Evolutionary conservation across 2,113 vertebrate genomes (phyloP).

Genomic region (Trogon melanurus): DNA sequence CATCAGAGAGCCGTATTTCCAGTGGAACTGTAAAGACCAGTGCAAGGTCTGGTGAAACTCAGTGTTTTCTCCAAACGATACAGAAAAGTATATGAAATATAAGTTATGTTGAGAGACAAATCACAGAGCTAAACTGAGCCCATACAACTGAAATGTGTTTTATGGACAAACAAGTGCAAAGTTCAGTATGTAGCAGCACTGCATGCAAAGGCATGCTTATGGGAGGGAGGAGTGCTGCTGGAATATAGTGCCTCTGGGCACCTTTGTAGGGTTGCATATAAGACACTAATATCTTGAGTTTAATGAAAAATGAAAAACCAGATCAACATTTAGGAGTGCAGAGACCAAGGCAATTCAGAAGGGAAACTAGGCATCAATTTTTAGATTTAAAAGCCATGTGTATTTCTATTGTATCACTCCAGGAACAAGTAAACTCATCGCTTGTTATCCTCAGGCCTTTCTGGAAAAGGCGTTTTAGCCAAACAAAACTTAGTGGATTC

Average conservation of each 20-base stretch:
- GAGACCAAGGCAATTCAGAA: background rate
- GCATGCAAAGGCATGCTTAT: background rate
- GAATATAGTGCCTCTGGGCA: background rate
- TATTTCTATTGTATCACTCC: background rate
- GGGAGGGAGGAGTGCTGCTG: background rate
- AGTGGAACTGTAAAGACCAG: background rate
- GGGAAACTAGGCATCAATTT: background rate
- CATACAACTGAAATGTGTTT: background rate
- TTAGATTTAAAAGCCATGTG: background rate
- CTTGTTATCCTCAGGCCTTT: background rate
- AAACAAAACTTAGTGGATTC: background rate
- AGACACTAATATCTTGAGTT: background rate
- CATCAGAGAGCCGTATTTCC: background rate
- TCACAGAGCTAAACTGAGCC: background rate
- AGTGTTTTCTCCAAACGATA: background rate
- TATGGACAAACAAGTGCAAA: background rate
- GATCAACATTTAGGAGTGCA: background rate
- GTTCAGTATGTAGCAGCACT: background rate
- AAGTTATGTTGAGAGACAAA: background rate
- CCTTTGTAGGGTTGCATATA: background rate
- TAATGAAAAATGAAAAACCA: background rate
- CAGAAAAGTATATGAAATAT: background rate
- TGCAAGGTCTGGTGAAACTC: background rate
- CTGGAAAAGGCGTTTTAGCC: background rate
- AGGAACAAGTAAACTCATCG: background rate